Evolutionary conservation across 2,888 invertebrate species (phyloP), one percentile per base, ranked within the genome.

Genomic region (Lapara coniferarum): DNA sequence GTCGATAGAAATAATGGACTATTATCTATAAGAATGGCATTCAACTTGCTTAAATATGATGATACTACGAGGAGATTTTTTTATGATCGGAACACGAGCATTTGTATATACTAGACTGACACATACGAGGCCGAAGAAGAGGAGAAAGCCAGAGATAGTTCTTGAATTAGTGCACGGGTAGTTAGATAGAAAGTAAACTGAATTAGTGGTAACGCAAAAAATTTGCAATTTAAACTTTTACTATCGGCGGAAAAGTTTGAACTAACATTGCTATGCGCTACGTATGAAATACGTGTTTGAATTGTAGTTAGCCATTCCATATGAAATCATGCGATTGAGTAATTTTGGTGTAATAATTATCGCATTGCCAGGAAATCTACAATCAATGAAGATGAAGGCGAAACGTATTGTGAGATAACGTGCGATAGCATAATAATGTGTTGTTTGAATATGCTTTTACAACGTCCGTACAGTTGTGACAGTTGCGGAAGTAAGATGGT

Each of bases 261-360:
- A 63, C 25, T 25, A 25, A 25, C 13, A 59, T 16, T 12, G 46
- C 30, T 66, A 66, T 19, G 52, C 37, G 37, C 37, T 30, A 53
- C 13, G 16, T 30, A 53, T 8, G 16, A 56, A 56, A 46, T 56
- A 58, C 66, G 37, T 66, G 57, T 69, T 58, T 58, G 25, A 68
- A 72, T 67, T 59, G 67, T 66, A 69, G 66, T 69, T 69, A 70
- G 74, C 75, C 72, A 71, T 72, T 68, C 71, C 71, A 78, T 71
- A 69, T 67, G 72, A 73, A 63, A 74, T 71, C 69, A 69, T 66
- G 71, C 59, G 71, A 71, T 79, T 81, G 73, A 77, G 79, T 76
- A 77, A 80, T 71, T 75, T 72, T 78, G 75, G 72, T 74, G 77
- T 78, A 77, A 79, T 78, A 75, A 81, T 81, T 81, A 80, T 78